Evolutionary conservation across 2,888 invertebrate genomes (phyloP), one percentile per base, ranked within the genome.

Genomic region (Bombylius discolor): DNA sequence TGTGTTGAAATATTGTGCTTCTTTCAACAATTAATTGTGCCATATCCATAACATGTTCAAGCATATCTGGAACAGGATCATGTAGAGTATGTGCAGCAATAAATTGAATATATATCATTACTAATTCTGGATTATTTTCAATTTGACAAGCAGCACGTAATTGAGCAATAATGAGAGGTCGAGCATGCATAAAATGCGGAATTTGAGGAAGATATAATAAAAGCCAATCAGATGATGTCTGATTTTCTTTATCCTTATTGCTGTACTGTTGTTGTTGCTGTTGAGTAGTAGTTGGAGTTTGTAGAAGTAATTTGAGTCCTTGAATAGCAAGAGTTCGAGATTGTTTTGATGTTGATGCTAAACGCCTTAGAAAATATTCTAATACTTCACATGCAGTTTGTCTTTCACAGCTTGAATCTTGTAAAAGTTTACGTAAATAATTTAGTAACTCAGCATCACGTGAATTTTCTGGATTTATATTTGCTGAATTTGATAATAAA

Each of bases 1-100:
- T 85, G 61, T 87, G 86, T 51, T 84, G 83, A 65, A 91, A 85
- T 65, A 96, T 87, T 8, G 89, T 88, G 60, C 87, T 87, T 23
- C 96, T 79, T 73, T 96, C 95, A 56, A 96, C 94, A 59, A 96
- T 86, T 63, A 95, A 76, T 63, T 93, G 92, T 12, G 92, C 89
- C 70, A 96, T 81, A 70, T 95, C 95, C 74, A 85, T 79, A 0
- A 78, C 83, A 51, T 87, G 74, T 63, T 85, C 85, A 49, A 83
- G 78, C 65, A 87, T 76, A 59, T 85, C 84, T 1, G 80, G 79
- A 3, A 85, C 78, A 4, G 81, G 76, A 67, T 85, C 84, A 56
- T 82, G 79, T 32, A 76, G 70, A 1, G 86, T 85, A 70, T 90
- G 85, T 4, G 81, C 77, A 0, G 92, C 85, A 49, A 96, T 80